phyloP scores from a whole-genome alignment of 2,113 vertebrate species.

The Myotis brandtii region DNA sequence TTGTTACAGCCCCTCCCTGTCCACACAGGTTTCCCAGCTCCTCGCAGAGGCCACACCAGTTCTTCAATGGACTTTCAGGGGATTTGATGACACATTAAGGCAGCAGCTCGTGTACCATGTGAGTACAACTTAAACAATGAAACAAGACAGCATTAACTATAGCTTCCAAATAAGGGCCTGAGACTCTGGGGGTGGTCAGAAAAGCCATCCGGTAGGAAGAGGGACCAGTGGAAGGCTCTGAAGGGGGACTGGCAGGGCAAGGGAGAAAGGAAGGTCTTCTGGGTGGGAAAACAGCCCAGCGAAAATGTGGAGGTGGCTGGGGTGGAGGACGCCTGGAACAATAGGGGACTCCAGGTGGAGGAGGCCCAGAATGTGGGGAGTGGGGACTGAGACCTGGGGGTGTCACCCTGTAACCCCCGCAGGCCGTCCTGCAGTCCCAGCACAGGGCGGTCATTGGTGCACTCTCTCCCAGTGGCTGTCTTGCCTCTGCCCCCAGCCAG shows the following conservation, averaged over 20 bases:
- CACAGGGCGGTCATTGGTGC: not conserved
- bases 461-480: rapidly evolving
- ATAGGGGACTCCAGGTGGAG: not conserved
- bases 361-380: not conserved
- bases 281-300: not conserved
- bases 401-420: not conserved
- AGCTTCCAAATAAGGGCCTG: not conserved
- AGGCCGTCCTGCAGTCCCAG: not conserved
- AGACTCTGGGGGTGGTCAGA: not conserved
- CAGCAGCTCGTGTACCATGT: not conserved
- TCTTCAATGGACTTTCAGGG: not conserved
- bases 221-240: not conserved
- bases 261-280: not conserved
- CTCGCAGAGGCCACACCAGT: not conserved
- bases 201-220: not conserved
- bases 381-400: constrained; percentile 45
- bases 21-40: not conserved
- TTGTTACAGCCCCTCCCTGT: not conserved
- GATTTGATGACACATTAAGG: not conserved
- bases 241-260: not conserved
- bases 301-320: not conserved
- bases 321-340: not conserved
- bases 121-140: not conserved
- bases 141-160: not conserved
- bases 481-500: rapidly evolving